Conservation (phyloP, 2,797 vertebrate genomes). For the Emydoidea blandingii region DNA sequence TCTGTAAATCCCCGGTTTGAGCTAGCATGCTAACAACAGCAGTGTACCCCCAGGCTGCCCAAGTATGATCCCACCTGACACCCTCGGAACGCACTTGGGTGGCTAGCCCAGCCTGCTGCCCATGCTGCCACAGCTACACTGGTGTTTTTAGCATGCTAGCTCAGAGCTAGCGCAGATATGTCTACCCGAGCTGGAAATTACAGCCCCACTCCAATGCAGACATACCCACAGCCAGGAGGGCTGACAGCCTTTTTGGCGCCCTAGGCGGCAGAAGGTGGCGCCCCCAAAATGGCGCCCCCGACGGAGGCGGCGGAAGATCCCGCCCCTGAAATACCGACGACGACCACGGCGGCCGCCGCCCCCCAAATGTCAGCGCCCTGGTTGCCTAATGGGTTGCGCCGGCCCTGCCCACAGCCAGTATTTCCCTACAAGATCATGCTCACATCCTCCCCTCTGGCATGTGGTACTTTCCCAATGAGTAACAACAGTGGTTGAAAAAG, state of each 20-base stretch:
- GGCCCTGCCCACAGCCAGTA: neutral
- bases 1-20: no score
- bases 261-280: no score
- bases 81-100: neutral
- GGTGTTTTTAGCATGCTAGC: neutral
- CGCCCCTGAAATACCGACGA: no score
- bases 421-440: neutral
- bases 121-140: neutral
- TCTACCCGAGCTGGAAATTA: neutral
- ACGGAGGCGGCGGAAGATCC: no score
- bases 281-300: no score
- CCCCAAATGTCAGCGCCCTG: no score
- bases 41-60: neutral
- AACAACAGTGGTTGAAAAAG: neutral
- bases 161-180: no score
- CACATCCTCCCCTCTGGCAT: neutral
- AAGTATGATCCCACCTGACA: neutral
- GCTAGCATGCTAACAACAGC: neutral
- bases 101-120: neutral
- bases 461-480: neutral
- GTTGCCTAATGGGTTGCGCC: no score
- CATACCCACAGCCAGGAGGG: neutral
- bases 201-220: neutral
- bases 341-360: no score
- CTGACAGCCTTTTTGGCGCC: no score